These are phyloP conservation scores for Herpetotheres cachinnans DNA, from an alignment of 2,113 vertebrate species.

Conservation along the genomic window DNA sequence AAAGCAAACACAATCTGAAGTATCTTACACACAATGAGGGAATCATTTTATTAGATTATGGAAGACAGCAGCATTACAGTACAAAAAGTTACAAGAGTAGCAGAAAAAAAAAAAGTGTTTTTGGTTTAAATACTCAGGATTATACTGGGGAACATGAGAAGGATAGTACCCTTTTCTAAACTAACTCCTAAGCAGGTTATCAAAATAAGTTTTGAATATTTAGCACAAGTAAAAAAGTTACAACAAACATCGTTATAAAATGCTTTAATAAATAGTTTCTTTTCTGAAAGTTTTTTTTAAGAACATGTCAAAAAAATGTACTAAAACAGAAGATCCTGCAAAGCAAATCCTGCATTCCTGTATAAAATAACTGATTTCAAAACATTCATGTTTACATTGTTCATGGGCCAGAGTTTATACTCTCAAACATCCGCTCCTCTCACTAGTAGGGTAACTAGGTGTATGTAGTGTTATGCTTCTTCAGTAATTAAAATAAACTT, in stretches of 20 bases:
- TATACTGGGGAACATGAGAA: slow-evolving; percentile 65
- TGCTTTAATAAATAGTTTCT: slow-evolving; percentile 92
- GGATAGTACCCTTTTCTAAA: slow-evolving; percentile 59
- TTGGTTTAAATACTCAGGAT: slow-evolving; percentile 70
- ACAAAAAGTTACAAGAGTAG: slow-evolving; percentile 69
- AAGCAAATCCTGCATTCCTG: slow-evolving; percentile 76
- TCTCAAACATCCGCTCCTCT: slow-evolving; percentile 31
- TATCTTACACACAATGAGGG: slow-evolving; percentile 66
- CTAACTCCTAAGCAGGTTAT: slow-evolving; percentile 61
- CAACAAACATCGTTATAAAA: slow-evolving; percentile 85
- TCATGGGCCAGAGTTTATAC: slow-evolving; percentile 60
- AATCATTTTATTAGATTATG: slow-evolving; percentile 70
- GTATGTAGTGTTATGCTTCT: slow-evolving; percentile 61
- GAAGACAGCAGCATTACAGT: slow-evolving; percentile 71
- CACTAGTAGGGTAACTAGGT: slow-evolving; percentile 38
- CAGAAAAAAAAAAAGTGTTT: slow-evolving; percentile 58
- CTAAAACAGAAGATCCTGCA: slow-evolving; percentile 83
- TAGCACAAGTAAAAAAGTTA: slow-evolving; percentile 69
- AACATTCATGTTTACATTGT: slow-evolving; percentile 63
- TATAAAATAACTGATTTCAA: slow-evolving; percentile 80
- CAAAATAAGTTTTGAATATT: slow-evolving; percentile 69
- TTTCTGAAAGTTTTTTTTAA: slow-evolving; percentile 77
- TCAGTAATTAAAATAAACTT: slow-evolving; percentile 62
- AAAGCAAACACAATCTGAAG: slow-evolving; percentile 44
- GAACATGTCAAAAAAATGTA: slow-evolving; percentile 83